Conservation (phyloP, 2,797 vertebrate species). For the Pangasius larnaudii region DNA sequence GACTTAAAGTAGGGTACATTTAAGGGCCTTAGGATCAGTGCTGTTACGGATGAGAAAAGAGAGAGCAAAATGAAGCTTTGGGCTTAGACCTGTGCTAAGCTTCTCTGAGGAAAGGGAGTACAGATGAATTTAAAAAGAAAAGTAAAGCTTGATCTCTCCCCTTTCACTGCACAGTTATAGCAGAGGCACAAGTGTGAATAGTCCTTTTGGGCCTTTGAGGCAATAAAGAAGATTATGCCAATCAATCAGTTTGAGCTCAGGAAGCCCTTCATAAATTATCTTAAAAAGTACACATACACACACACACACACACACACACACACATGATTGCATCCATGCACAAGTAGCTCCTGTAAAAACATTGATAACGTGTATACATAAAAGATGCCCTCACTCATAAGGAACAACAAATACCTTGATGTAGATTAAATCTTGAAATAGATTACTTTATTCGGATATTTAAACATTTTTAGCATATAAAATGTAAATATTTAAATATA, state of each 20-base stretch:
- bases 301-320: slow-evolving; percentile 7
- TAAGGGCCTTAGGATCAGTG: slow-evolving; percentile 17
- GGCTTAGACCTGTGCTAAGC: slow-evolving; percentile 39
- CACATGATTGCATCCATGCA: not conserved
- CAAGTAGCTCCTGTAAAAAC: not conserved
- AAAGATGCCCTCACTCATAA: not conserved
- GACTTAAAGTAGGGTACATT: slow-evolving; percentile 13
- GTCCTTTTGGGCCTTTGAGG: slow-evolving; percentile 44
- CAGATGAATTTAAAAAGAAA: slow-evolving; percentile 33
- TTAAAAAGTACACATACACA: slow-evolving; percentile 6
- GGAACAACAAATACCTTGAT: not conserved
- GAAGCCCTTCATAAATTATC: slow-evolving; percentile 45
- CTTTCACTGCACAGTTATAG: not conserved
- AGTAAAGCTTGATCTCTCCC: slow-evolving; percentile 1
- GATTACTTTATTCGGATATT: not conserved
- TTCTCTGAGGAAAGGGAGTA: slow-evolving; percentile 29
- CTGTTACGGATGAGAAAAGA: slow-evolving; percentile 17
- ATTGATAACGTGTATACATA: not conserved
- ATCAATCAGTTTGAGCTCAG: slow-evolving; percentile 25
- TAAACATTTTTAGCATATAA: not conserved
- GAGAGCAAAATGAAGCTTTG: slow-evolving; percentile 24
- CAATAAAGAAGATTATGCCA: slow-evolving; percentile 49
- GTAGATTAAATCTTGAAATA: not conserved
- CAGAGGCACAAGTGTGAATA: slow-evolving; percentile 18
- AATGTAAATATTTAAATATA: no score